Percentiles rank a stretch among this genome's conserved stretches.
Conservation (phyloP, 2,797 vertebrate species). For the Thamnophis elegans region DNA sequence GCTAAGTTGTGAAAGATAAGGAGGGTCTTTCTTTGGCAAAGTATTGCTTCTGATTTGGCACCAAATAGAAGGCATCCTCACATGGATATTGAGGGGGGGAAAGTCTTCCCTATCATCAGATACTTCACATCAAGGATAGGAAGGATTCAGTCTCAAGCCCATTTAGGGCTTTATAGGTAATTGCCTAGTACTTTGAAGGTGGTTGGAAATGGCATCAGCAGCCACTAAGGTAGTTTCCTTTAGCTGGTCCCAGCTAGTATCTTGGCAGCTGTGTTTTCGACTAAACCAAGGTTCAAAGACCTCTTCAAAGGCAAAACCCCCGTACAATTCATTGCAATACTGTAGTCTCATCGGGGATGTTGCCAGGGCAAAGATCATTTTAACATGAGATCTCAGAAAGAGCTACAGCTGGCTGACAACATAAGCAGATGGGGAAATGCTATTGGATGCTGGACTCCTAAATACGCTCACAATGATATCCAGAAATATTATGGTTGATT, state of each 20-base stretch:
- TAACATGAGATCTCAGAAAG: not conserved
- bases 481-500: not conserved
- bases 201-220: constrained; percentile 5
- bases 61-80: not conserved
- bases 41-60: not conserved
- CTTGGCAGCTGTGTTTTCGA: not conserved
- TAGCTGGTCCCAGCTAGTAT: not conserved
- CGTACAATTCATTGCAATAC: not conserved
- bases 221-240: not conserved
- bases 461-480: not conserved
- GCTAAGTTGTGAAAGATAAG: not conserved
- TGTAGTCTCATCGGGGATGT: not conserved
- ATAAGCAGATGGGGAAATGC: not conserved
- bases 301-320: not conserved
- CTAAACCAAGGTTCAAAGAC: not conserved
- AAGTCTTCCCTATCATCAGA: not conserved
- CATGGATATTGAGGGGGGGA: not conserved
- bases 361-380: not conserved
- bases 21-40: not conserved
- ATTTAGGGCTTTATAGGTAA: constrained; percentile 5
- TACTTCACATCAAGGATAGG: not conserved
- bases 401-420: not conserved
- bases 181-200: constrained; percentile 4
- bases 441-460: not conserved
- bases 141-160: not conserved